Conservation (phyloP, 2,113 vertebrate genomes). For the Tangachromis dhanisi region DNA sequence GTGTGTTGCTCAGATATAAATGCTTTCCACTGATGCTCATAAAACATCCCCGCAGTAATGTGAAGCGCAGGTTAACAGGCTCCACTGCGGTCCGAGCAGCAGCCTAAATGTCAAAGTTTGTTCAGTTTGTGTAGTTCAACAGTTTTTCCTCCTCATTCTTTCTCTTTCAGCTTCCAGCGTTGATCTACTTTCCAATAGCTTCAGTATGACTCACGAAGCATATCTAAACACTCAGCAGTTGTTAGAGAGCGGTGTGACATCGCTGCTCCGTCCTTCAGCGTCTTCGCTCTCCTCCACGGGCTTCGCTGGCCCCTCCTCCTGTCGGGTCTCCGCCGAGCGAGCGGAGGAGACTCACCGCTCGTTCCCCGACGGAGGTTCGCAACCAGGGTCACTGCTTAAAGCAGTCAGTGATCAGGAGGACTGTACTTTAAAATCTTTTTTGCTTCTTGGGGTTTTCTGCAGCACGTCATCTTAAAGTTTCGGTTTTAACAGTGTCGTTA, state of each 20-base stretch:
- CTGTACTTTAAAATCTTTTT: fast-evolving
- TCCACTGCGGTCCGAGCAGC: neutral
- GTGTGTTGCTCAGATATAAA: neutral
- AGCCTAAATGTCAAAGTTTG: neutral
- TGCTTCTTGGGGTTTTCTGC: neutral
- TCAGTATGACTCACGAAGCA: neutral
- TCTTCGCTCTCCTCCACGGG: neutral
- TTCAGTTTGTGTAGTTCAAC: neutral
- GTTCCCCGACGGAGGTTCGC: neutral
- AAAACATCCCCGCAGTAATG: neutral
- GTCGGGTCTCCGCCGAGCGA: neutral
- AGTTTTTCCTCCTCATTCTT: neutral
- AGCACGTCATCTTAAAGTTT: neutral
- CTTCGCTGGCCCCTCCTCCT: constrained; percentile 27
- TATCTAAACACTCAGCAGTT: neutral
- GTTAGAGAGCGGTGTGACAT: neutral
- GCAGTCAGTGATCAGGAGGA: fast-evolving
- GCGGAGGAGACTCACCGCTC: neutral
- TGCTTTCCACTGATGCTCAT: fast-evolving
- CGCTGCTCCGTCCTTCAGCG: neutral
- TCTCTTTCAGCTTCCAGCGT: neutral
- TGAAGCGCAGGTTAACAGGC: neutral
- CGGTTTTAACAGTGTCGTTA: neutral
- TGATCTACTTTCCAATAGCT: neutral
- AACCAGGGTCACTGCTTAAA: fast-evolving